Conservation (phyloP, 1,140 invertebrate genomes). For the Charaxes varanes region DNA sequence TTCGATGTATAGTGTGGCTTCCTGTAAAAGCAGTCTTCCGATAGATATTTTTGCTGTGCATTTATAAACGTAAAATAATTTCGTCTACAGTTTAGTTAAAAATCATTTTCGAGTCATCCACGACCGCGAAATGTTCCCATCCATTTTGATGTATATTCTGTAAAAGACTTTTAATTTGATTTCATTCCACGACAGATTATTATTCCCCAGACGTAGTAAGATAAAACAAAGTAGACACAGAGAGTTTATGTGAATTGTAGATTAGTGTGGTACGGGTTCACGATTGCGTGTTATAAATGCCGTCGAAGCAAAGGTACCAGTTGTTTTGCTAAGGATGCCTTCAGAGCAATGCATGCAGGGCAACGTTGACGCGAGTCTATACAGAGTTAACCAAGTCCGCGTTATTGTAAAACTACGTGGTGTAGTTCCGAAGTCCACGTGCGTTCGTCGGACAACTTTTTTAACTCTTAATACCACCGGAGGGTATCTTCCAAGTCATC, state of each 20-base stretch:
- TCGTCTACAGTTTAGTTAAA: slow-evolving; percentile 28
- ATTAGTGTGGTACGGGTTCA: slow-evolving; percentile 36
- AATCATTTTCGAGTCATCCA: slow-evolving; percentile 20
- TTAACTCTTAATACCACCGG: no score
- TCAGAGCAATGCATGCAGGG: no score
- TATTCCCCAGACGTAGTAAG: slow-evolving; percentile 30
- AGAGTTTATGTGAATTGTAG: slow-evolving; percentile 36
- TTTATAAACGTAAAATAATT: slow-evolving; percentile 48
- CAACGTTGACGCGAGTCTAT: no score
- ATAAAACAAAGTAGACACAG: slow-evolving; percentile 12
- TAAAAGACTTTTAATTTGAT: slow-evolving; percentile 20
- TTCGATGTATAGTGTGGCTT: slow-evolving; percentile 66
- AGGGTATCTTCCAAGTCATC: no score
- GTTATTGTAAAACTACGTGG: no score
- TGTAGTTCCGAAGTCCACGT: no score
- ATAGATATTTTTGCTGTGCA: slow-evolving; percentile 69
- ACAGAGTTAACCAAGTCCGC: no score
- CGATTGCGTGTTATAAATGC: slow-evolving; percentile 32
- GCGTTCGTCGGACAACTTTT: no score
- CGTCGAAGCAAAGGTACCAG: slow-evolving; percentile 44
- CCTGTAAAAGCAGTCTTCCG: slow-evolving; percentile 71
- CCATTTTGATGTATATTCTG: slow-evolving; percentile 30
- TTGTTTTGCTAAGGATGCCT: slow-evolving; percentile 69
- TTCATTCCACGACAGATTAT: slow-evolving; percentile 43
- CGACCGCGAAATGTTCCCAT: slow-evolving; percentile 28